Evolutionary conservation across 2,113 vertebrate species (phyloP), one percentile per base, ranked within the genome.

Genomic region (Eulemur macaco): DNA sequence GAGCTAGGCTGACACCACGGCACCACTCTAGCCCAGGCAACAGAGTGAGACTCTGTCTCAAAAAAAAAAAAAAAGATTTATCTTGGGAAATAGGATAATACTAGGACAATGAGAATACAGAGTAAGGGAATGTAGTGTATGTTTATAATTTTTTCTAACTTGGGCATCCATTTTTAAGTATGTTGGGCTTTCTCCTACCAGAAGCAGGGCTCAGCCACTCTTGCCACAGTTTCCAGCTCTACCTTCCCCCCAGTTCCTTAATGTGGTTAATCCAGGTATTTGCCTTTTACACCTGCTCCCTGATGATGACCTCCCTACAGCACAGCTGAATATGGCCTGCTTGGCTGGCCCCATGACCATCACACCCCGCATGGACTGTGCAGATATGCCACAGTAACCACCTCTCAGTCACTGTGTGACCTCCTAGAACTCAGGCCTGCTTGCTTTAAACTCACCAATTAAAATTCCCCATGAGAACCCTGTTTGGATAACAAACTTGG

Each of bases 71-170:
- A 42, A 42, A 42, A 88, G 25, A 84, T 83, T 83, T 86, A 31
- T 21, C 21, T 69, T 52, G 58, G 23, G 13, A 84, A 81, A 71
- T 3, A 73, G 12, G 9, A 9, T 84, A 52, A 21, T 60, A 58
- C 64, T 66, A 66, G 17, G 39, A 71, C 50, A 95, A 80, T 76
- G 39, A 74, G 12, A 94, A 81, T 52, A 73, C 5, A 78, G n/a
- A 9, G 39, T 31, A 78, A 20, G 42, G 6, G 13, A 45, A 27
- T 74, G 14, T 29, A 45, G 13, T 74, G 39, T 27, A 74, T 45
- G 25, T 7, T 73, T 73, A 29, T 15, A 45, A 73, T 73, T 73
- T 27, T 45, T 39, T 15, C 73, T 74, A 27, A 25, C 27, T 74
- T 27, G 4, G 42, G 27, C 27, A 47, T 47, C 42, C 27, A 74